phyloP scores from a whole-genome alignment of 2,888 invertebrate species.

The Heteropelma amictum region DNA sequence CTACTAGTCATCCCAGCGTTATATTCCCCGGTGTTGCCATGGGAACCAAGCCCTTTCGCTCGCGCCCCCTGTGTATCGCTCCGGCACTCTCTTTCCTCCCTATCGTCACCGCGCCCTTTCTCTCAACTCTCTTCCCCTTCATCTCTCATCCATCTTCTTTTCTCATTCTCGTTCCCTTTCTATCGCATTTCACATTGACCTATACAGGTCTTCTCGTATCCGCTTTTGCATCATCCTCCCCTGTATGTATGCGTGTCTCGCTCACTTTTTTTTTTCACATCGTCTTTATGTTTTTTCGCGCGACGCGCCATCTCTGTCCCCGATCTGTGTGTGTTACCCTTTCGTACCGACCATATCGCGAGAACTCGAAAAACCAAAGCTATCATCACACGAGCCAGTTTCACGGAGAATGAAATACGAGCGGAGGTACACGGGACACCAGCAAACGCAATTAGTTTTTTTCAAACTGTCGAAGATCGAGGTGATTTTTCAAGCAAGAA shows the following conservation, averaged over 20 bases:
- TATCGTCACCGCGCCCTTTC: conserved; percentile 49
- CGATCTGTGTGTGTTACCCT: conserved; percentile 38
- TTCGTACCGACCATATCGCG: conserved; percentile 25
- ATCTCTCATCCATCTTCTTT: conserved; percentile 17
- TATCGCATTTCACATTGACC: conserved; percentile 67
- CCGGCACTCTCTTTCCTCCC: conserved; percentile 50
- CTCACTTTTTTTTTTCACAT: conserved; percentile 23
- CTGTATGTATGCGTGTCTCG: neutral
- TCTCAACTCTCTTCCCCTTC: conserved; percentile 27
- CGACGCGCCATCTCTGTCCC: conserved; percentile 41
- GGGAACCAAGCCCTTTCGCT: conserved; percentile 71
- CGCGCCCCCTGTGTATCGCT: conserved; percentile 46
- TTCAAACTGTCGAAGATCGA: neutral
- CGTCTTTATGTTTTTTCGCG: neutral
- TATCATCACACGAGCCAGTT: conserved; percentile 16
- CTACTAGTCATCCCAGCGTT: conserved; percentile 63
- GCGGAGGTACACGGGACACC: neutral
- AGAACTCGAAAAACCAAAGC: conserved; percentile 14
- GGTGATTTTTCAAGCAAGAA: no score
- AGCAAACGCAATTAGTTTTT: neutral
- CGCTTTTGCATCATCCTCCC: conserved; percentile 56
- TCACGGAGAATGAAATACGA: conserved; percentile 20
- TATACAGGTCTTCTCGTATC: conserved; percentile 62
- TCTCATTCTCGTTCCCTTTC: conserved; percentile 18
- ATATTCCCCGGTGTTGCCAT: conserved; percentile 70